A percentile compares a stretch with the other conserved stretches of the same genome.
Evolutionary conservation across 2,113 vertebrate species (phyloP).

Genomic region (Sakesphorus luctuosus): DNA sequence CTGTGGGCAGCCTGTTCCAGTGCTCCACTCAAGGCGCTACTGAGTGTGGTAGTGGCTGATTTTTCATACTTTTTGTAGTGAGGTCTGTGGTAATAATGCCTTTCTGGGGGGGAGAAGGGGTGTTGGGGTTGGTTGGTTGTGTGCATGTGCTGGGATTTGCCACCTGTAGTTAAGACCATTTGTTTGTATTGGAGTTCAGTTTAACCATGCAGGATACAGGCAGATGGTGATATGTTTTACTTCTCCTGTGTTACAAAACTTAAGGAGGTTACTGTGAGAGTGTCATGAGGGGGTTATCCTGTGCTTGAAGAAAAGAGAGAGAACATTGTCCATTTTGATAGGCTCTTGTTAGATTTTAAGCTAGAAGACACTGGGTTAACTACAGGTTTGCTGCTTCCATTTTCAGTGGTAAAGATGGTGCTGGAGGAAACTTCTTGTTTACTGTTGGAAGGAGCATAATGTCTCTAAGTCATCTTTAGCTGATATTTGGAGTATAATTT

Average conservation of each 20-base stretch:
- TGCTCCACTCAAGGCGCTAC: rapidly evolving
- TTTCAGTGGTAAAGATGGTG: not conserved
- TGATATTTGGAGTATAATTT: not conserved
- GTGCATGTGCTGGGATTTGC: not conserved
- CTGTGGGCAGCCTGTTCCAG: not conserved
- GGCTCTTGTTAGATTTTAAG: not conserved
- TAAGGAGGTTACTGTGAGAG: not conserved
- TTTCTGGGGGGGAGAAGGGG: not conserved
- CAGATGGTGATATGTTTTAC: not conserved
- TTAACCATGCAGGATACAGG: not conserved
- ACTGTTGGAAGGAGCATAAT: not conserved
- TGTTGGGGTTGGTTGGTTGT: not conserved
- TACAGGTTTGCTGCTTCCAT: not conserved
- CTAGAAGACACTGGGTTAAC: not conserved
- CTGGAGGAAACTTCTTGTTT: not conserved
- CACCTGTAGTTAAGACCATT: not conserved
- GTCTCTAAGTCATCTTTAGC: not conserved
- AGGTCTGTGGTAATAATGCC: not conserved
- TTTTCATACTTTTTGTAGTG: not conserved
- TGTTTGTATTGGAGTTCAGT: not conserved
- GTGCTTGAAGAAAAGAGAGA: not conserved
- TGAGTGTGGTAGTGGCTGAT: not conserved
- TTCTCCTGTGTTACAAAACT: not conserved
- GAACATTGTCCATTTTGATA: not conserved
- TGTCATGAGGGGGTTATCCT: rapidly evolving